These are phyloP conservation scores for Dicaeum eximium DNA, from an alignment of 2,113 vertebrate genomes.

Conservation along the genomic window DNA sequence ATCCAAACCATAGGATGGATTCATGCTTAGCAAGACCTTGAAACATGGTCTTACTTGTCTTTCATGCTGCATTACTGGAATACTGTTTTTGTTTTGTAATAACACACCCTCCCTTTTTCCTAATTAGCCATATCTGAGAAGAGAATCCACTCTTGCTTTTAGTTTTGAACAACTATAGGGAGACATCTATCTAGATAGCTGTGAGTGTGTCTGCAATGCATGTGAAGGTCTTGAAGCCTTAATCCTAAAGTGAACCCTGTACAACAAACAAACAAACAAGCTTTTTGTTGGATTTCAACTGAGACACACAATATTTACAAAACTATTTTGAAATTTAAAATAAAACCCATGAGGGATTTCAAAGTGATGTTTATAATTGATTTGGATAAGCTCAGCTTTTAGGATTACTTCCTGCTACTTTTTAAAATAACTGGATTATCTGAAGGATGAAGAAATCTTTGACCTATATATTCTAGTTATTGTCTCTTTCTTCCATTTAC, in stretches of 20 bases:
- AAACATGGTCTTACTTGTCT: neutral
- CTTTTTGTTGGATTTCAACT: neutral
- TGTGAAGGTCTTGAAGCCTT: neutral
- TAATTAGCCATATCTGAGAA: neutral
- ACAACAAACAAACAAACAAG: neutral
- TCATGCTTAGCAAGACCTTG: neutral
- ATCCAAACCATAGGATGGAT: neutral
- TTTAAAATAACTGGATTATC: slow-evolving; percentile 47
- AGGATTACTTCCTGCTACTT: slow-evolving; percentile 35
- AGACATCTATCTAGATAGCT: neutral
- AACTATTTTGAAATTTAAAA: neutral
- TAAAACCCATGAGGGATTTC: neutral
- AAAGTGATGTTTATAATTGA: slow-evolving; percentile 32
- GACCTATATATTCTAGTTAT: slow-evolving; percentile 35
- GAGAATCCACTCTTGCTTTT: neutral
- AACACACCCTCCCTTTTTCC: fast-evolving
- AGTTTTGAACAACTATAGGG: neutral
- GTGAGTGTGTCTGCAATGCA: neutral
- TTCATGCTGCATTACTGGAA: neutral
- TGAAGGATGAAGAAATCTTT: slow-evolving; percentile 39
- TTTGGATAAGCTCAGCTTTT: slow-evolving; percentile 50
- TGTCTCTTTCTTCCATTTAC: neutral
- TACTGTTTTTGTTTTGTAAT: neutral
- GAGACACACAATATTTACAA: neutral
- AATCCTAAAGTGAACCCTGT: neutral